Evolutionary conservation across 2,113 vertebrate species (phyloP).

Genomic region (Lynx canadensis): DNA sequence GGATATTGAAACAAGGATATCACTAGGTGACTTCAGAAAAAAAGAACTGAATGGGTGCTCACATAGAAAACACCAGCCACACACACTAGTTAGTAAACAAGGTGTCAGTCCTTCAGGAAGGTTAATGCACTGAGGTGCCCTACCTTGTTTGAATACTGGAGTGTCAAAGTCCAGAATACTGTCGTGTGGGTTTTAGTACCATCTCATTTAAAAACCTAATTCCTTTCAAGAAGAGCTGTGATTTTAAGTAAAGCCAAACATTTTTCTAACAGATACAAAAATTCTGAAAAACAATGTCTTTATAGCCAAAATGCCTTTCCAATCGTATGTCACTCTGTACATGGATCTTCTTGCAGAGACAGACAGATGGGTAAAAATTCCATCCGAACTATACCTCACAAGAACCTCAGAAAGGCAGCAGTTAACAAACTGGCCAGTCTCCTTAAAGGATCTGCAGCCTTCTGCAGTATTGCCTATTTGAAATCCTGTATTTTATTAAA

Average conservation of each 20-base stretch:
- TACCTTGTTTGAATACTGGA: neutral
- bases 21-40: neutral
- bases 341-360: neutral
- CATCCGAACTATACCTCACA: constrained; percentile 19
- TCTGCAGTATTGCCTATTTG: neutral
- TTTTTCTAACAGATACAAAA: neutral
- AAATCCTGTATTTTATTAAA: constrained; percentile 36
- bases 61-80: neutral
- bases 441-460: neutral
- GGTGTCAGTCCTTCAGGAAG: constrained; percentile 7
- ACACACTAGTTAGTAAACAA: neutral
- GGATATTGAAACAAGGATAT: neutral
- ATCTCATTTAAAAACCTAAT: neutral
- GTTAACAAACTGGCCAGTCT: constrained; percentile 33
- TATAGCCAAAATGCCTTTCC: neutral
- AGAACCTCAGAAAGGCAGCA: constrained; percentile 63
- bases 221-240: constrained; percentile 22
- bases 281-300: neutral
- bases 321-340: neutral
- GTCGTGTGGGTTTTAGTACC: neutral
- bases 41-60: neutral
- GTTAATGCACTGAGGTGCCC: neutral
- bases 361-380: constrained; percentile 31
- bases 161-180: neutral
- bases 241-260: neutral